A percentile compares a stretch with the other conserved stretches of the same genome.
Conservation (phyloP, 1,140 invertebrate species). For the Neomicropteryx cornuta region DNA sequence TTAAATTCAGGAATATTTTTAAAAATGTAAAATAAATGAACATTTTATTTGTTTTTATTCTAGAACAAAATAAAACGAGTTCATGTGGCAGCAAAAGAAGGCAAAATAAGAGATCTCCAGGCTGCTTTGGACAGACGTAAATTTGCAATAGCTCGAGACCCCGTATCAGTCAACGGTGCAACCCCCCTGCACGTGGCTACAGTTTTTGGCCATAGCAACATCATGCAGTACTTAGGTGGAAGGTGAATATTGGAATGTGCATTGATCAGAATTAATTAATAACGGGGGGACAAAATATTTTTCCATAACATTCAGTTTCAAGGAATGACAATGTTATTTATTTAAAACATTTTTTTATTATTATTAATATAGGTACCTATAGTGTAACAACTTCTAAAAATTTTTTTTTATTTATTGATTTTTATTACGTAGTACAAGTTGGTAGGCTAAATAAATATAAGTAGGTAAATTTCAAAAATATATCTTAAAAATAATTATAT, state of each 20-base stretch:
- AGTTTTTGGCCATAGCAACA: conserved; percentile 64
- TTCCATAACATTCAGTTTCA: neutral
- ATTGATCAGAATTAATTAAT: neutral
- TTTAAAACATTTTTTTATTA: neutral
- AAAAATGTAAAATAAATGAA: no score
- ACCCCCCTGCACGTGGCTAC: conserved; percentile 89
- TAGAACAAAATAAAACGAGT: conserved; percentile 83
- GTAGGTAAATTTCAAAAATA: no score
- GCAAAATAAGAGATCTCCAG: conserved; percentile 74
- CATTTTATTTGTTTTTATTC: conserved; percentile 19
- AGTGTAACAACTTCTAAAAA: no score
- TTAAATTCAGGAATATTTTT: no score
- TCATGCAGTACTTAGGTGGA: conserved; percentile 50
- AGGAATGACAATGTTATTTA: no score
- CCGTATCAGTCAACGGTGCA: conserved; percentile 69
- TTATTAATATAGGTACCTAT: no score
- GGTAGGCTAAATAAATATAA: no score
- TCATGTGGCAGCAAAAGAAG: conserved; percentile 75
- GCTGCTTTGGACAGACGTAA: conserved; percentile 79
- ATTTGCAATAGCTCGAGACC: conserved; percentile 78
- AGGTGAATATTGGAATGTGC: conserved; percentile 19
- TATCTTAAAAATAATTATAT: conserved; percentile 10
- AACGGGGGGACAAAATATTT: neutral
- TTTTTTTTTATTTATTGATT: no score
- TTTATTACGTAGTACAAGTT: no score